A percentile compares a stretch with the other conserved stretches of the same genome.
Evolutionary conservation across 2,113 vertebrate species (phyloP).

Genomic region (Calidris pugnax): DNA sequence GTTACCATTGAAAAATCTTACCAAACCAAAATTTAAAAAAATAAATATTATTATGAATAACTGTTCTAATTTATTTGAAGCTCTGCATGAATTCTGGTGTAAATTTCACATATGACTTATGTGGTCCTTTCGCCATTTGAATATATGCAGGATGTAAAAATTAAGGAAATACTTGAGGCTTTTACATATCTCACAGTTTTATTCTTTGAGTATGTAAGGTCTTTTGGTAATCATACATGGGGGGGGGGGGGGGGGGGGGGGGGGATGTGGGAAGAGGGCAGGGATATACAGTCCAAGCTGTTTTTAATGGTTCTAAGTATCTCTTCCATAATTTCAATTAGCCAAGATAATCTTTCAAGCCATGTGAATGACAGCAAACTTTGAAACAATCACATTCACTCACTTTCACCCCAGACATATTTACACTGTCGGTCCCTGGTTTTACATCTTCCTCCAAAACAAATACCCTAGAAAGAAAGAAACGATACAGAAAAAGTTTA

Average conservation of each 20-base stretch:
- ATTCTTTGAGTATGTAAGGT: not conserved
- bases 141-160: not conserved
- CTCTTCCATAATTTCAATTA: not conserved
- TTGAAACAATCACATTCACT: slow-evolving; percentile 67
- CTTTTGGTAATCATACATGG: not conserved
- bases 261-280: not conserved
- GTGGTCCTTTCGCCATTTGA: not conserved
- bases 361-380: not conserved
- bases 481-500: not conserved
- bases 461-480: slow-evolving; percentile 85
- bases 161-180: not conserved
- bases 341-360: not conserved
- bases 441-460: slow-evolving; percentile 96
- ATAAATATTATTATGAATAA: not conserved
- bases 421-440: slow-evolving; percentile 98
- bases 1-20: not conserved
- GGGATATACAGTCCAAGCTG: not conserved
- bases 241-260: no score
- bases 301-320: not conserved
- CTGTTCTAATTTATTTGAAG: not conserved
- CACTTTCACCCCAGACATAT: slow-evolving; percentile 98
- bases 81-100: not conserved
- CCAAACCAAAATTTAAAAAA: not conserved
- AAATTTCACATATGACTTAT: not conserved
- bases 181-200: not conserved